These are phyloP conservation scores for Hypolimnas misippus DNA, from an alignment of 2,888 invertebrate species.

Conservation along the genomic window DNA sequence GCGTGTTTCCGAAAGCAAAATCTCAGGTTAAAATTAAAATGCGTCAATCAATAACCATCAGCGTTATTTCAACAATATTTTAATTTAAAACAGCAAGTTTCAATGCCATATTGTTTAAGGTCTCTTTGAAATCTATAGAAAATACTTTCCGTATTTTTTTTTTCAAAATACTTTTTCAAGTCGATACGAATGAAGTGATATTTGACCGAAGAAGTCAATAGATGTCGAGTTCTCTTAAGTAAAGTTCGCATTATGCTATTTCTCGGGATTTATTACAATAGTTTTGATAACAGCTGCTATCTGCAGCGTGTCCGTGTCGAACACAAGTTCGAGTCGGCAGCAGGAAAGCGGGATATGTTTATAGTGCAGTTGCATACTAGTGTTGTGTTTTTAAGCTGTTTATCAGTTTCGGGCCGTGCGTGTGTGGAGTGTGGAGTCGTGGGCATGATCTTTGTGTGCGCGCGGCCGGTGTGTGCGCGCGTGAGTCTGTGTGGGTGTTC, in stretches of 20 bases:
- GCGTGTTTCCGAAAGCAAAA: background rate
- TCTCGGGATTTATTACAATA: constrained; percentile 37
- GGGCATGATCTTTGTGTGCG: constrained; percentile 40
- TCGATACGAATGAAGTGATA: background rate
- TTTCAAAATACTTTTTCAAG: too few relatives aligned
- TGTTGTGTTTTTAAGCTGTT: constrained; percentile 77
- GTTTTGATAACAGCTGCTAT: constrained; percentile 39
- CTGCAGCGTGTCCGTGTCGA: constrained; percentile 29
- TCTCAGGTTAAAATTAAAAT: too few relatives aligned
- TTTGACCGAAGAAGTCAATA: background rate
- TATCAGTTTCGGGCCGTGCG: constrained; percentile 69
- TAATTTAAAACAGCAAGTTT: too few relatives aligned
- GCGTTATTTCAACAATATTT: background rate
- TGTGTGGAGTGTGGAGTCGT: constrained; percentile 50
- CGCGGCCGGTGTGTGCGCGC: constrained; percentile 50
- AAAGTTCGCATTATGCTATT: constrained; percentile 8
- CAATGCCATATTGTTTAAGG: too few relatives aligned
- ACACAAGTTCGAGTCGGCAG: constrained; percentile 27
- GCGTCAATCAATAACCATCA: too few relatives aligned
- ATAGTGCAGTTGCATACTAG: constrained; percentile 72
- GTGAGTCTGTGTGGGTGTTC: constrained; percentile 66
- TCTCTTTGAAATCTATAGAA: background rate
- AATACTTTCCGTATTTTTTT: too few relatives aligned
- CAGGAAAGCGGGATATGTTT: constrained; percentile 51
- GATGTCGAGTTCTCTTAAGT: constrained; percentile 6